Evolutionary conservation across 2,888 invertebrate species (phyloP).

Genomic region (Argyra leucocephala): DNA sequence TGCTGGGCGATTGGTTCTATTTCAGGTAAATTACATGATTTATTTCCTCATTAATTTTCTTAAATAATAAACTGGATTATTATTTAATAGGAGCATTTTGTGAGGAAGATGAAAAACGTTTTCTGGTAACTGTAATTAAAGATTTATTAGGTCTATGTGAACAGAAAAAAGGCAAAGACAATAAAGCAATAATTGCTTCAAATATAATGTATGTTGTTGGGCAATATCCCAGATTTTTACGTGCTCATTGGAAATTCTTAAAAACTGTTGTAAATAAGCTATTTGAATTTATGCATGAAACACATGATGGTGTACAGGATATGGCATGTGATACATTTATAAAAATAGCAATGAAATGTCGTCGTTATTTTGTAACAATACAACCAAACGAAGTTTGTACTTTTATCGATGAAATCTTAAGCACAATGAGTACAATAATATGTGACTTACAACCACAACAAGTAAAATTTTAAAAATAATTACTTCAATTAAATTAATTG

Average conservation of each 20-base stretch:
- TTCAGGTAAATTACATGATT: conserved; percentile 53
- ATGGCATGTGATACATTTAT: conserved; percentile 99
- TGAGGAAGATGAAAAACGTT: conserved; percentile 98
- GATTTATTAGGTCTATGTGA: conserved; percentile 94
- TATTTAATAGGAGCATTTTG: conserved; percentile 66
- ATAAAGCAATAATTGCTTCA: conserved; percentile 98
- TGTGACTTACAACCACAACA: conserved; percentile 98
- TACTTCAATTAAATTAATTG: neutral
- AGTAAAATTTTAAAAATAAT: conserved; percentile 46
- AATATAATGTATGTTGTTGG: conserved; percentile 99
- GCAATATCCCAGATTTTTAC: conserved; percentile 94
- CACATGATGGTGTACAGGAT: conserved; percentile 98
- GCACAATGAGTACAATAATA: conserved; percentile 92
- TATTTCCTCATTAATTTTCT: conserved; percentile 4
- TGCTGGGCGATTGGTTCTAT: conserved; percentile 99
- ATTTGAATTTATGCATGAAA: conserved; percentile 99
- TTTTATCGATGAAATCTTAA: conserved; percentile 96
- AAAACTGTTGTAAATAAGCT: conserved; percentile 99
- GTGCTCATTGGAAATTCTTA: conserved; percentile 99
- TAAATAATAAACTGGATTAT: conserved; percentile 8
- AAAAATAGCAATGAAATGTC: conserved; percentile 96
- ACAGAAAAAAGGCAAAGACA: conserved; percentile 95
- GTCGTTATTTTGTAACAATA: conserved; percentile 92
- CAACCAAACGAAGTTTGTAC: conserved; percentile 95
- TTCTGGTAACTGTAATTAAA: conserved; percentile 96